phyloP scores from a whole-genome alignment of 2,797 vertebrate species.

The Naso thynnoides region DNA sequence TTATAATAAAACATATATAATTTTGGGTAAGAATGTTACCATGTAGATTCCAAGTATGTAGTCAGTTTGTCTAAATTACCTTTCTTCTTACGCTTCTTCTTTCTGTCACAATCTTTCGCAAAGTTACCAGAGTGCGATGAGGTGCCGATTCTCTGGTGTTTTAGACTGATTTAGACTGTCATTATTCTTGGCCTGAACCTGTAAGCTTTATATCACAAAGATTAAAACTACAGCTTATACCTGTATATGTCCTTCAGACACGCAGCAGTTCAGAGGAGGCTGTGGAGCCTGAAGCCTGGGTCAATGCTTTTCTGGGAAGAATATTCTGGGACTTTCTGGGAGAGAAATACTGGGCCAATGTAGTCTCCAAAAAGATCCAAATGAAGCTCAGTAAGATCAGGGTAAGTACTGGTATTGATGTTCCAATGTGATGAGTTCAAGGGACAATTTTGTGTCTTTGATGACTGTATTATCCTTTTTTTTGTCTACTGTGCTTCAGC shows the following conservation, averaged over 20 bases:
- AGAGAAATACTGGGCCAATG: constrained; percentile 96
- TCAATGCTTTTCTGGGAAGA: constrained; percentile 95
- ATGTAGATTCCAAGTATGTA: too few relatives aligned
- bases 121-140: too few relatives aligned
- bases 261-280: constrained; percentile 78
- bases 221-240: background rate
- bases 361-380: constrained; percentile 98
- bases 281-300: constrained; percentile 92
- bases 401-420: constrained; percentile 80
- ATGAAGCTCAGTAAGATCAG: constrained; percentile 99
- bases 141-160: too few relatives aligned
- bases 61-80: too few relatives aligned
- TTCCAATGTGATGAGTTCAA: background rate
- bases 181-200: background rate
- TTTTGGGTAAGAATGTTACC: too few relatives aligned
- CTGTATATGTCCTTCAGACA: constrained; percentile 78
- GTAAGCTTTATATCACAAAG: background rate
- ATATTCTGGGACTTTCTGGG: constrained; percentile 99
- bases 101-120: too few relatives aligned
- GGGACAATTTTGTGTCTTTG: background rate
- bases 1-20: too few relatives aligned
- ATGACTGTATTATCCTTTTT: background rate
- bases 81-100: too few relatives aligned
- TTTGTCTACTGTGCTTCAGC: constrained; percentile 76
- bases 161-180: constrained; percentile 1